A percentile compares a stretch with the other conserved stretches of the same genome.
Evolutionary conservation across 1,140 invertebrate species (phyloP).

Genomic region (Proctacanthus coquilletti): DNA sequence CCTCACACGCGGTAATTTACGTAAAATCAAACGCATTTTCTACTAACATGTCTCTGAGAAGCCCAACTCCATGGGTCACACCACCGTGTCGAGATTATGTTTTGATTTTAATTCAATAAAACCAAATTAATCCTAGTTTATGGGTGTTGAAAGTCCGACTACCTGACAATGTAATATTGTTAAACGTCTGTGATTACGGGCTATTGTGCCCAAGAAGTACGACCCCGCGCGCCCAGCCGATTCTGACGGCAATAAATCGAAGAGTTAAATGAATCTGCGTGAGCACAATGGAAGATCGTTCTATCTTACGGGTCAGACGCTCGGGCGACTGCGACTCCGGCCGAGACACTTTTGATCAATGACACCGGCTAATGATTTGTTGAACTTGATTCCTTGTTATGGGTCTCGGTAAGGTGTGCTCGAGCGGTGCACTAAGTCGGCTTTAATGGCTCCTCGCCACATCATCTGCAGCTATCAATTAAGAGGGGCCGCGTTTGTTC

Average conservation of each 20-base stretch:
- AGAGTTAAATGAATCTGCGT: background rate
- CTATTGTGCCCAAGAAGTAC: background rate
- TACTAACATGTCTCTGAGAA: too few relatives aligned
- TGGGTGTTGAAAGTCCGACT: constrained; percentile 1
- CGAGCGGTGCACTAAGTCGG: too few relatives aligned
- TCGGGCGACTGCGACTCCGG: background rate
- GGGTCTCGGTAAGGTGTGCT: too few relatives aligned
- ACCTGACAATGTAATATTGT: constrained; percentile 1
- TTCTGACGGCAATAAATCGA: background rate
- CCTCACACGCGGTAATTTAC: too few relatives aligned
- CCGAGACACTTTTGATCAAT: background rate
- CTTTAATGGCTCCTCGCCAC: too few relatives aligned
- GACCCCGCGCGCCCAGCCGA: background rate
- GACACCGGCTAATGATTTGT: background rate
- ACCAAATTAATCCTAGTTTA: constrained; percentile 1
- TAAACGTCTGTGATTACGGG: background rate
- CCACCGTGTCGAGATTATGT: too few relatives aligned
- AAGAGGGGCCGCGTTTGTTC: too few relatives aligned
- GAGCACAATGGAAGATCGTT: background rate
- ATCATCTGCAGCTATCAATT: too few relatives aligned
- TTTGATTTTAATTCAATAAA: constrained; percentile 1
- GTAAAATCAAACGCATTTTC: too few relatives aligned
- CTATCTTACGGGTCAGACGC: background rate
- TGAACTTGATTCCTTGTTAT: background rate
- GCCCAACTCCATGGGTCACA: too few relatives aligned